These are phyloP conservation scores for Lacerta bilineata DNA, from an alignment of 2,797 vertebrate species.

Conservation along the genomic window DNA sequence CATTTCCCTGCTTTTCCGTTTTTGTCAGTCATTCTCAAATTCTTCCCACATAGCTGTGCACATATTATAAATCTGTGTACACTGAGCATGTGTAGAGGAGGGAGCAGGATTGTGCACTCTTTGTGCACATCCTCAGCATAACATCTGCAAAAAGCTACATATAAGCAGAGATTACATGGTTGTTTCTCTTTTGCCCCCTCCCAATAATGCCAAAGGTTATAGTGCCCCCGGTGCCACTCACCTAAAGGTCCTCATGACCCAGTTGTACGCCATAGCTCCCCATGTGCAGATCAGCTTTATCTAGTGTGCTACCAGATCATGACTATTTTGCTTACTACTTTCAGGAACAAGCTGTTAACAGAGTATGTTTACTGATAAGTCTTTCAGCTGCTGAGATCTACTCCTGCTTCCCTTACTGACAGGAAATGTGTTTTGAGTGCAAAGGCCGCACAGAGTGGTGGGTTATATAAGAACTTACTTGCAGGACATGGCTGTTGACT, in stretches of 20 bases:
- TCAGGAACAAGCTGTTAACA: conserved; percentile 27
- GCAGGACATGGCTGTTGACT: not conserved
- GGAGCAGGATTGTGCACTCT: not conserved
- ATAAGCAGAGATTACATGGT: not conserved
- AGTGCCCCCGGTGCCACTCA: not conserved
- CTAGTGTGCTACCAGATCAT: not conserved
- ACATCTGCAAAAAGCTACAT: not conserved
- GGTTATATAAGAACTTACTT: not conserved
- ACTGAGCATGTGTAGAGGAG: not conserved
- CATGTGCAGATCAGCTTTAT: not conserved
- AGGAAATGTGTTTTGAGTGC: conserved; percentile 25
- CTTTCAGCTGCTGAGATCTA: not conserved
- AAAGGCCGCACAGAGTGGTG: not conserved
- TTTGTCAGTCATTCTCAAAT: not conserved
- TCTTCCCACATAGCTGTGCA: not conserved
- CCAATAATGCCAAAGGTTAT: not conserved
- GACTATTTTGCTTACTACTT: conserved; percentile 3
- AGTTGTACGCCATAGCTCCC: not conserved
- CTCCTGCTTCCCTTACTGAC: conserved; percentile 12
- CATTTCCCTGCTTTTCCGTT: not conserved
- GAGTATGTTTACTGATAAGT: not conserved
- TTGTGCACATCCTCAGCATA: not conserved
- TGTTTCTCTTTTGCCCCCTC: not conserved
- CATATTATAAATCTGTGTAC: not conserved
- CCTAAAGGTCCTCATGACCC: not conserved